Evolutionary conservation across 2,888 invertebrate genomes (phyloP).

Genomic region (Aphodius granarius): DNA sequence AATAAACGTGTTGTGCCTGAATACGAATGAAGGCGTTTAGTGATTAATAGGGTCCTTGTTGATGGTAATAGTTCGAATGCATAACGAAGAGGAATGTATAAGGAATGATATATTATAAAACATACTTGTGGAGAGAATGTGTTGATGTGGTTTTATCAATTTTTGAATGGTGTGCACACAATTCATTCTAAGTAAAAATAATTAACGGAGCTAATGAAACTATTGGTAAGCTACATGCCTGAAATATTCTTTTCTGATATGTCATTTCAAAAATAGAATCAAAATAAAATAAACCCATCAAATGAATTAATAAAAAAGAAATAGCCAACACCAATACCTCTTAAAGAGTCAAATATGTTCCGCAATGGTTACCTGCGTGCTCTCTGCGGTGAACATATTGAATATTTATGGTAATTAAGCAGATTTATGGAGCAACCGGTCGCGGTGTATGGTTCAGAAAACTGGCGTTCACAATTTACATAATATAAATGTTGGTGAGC

Average conservation of each 20-base stretch:
- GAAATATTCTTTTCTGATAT: too few relatives aligned
- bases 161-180: too few relatives aligned
- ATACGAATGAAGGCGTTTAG: background rate
- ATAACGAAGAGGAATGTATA: slow-evolving; percentile 24
- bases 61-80: slow-evolving; percentile 38
- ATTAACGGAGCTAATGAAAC: too few relatives aligned
- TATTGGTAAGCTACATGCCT: too few relatives aligned
- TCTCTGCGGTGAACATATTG: slow-evolving; percentile 2
- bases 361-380: slow-evolving; percentile 5
- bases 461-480: slow-evolving; percentile 21
- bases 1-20: background rate
- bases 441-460: slow-evolving; percentile 9
- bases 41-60: background rate
- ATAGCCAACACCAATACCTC: background rate
- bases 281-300: too few relatives aligned
- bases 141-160: too few relatives aligned
- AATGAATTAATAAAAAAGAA: too few relatives aligned
- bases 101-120: too few relatives aligned
- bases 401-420: slow-evolving; percentile 19
- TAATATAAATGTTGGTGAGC: slow-evolving; percentile 27
- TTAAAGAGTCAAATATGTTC: background rate
- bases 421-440: slow-evolving; percentile 1
- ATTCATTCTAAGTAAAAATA: too few relatives aligned
- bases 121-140: too few relatives aligned
- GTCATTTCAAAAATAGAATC: too few relatives aligned